Percentiles rank a stretch among this genome's conserved stretches.
Evolutionary conservation across 2,888 invertebrate genomes (phyloP).

Genomic region (Himalopsyche kuldschensis): DNA sequence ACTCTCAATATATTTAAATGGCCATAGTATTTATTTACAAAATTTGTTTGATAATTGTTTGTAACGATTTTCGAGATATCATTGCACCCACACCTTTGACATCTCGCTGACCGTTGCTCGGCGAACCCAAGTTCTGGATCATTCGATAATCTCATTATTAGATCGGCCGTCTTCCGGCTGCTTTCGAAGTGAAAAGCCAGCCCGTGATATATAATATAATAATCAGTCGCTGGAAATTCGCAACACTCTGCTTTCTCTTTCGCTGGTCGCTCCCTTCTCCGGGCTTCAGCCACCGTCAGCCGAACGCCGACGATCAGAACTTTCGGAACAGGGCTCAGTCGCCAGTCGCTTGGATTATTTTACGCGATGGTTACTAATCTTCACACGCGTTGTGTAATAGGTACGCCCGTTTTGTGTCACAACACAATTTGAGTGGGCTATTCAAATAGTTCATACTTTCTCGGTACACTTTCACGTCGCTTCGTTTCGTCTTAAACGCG

Average conservation of each 20-base stretch:
- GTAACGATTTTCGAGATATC: too few species aligned
- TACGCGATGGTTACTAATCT: neutral
- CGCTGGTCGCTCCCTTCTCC: neutral
- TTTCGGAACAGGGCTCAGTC: neutral
- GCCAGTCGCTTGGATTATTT: neutral
- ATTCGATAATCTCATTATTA: slow-evolving; percentile 16
- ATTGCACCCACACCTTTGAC: neutral
- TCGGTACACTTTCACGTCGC: neutral
- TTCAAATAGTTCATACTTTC: neutral
- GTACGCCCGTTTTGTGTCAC: neutral
- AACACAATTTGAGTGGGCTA: neutral
- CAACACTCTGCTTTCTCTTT: slow-evolving; percentile 29
- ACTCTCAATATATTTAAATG: too few species aligned
- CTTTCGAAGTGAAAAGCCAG: slow-evolving; percentile 34
- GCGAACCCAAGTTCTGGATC: neutral
- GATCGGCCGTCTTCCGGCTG: slow-evolving; percentile 23
- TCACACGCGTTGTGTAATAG: neutral
- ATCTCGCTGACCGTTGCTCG: neutral
- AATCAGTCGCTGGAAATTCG: slow-evolving; percentile 30
- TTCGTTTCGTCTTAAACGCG: neutral
- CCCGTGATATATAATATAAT: slow-evolving; percentile 10
- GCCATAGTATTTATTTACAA: too few species aligned
- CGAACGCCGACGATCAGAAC: neutral
- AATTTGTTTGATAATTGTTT: too few species aligned
- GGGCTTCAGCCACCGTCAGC: neutral